Conservation (phyloP, 2,888 invertebrate species). For the Ennomos fuscantarius region DNA sequence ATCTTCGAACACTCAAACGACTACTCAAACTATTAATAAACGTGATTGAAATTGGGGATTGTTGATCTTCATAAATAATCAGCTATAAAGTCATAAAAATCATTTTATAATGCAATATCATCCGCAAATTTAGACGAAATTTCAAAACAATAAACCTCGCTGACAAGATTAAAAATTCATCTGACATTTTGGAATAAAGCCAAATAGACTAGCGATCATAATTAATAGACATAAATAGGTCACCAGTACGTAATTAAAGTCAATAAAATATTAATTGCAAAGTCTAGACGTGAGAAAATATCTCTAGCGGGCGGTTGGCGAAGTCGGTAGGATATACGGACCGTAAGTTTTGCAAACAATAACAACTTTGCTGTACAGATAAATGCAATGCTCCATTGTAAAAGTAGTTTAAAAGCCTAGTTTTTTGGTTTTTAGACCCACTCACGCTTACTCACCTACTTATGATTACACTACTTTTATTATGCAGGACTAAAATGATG, state of each 20-base stretch:
- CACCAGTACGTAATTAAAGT: conserved; percentile 17
- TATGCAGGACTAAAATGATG: no score
- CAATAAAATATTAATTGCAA: conserved; percentile 35
- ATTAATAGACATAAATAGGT: conserved; percentile 16
- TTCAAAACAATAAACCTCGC: background rate
- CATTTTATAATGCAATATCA: no score
- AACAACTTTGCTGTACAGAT: background rate
- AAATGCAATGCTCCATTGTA: no score
- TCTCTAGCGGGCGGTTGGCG: background rate
- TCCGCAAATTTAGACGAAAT: background rate
- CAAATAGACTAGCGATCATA: conserved; percentile 9
- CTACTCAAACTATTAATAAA: no score
- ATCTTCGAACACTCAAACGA: no score
- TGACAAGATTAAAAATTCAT: background rate
- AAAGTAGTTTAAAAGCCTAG: no score
- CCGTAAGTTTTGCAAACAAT: background rate
- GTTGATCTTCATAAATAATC: no score
- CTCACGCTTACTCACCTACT: no score
- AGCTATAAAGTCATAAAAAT: no score
- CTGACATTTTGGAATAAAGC: background rate
- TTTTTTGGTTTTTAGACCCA: no score
- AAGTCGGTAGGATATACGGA: conserved; percentile 2
- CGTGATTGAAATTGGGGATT: no score
- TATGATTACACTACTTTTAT: no score
- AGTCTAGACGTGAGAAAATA: conserved; percentile 29